Percentiles rank a stretch among this genome's conserved stretches.
These are phyloP conservation scores for Apogon talboti DNA, from an alignment of 2,797 vertebrate genomes.

Conservation along the genomic window DNA sequence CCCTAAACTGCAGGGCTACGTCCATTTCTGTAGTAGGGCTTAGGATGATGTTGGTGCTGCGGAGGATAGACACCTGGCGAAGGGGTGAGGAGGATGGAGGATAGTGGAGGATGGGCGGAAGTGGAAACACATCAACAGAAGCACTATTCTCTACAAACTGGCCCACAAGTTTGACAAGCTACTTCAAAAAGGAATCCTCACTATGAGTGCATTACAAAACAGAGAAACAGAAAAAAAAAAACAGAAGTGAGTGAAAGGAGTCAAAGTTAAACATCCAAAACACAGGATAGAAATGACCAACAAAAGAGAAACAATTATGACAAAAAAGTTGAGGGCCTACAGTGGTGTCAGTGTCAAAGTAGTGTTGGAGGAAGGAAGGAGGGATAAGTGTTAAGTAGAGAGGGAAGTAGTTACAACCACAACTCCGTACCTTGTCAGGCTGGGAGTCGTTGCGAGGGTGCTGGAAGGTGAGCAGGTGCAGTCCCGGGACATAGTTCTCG, in stretches of 20 bases:
- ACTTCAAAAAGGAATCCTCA: conserved; percentile 43
- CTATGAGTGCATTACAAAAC: conserved; percentile 42
- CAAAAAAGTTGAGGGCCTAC: conserved; percentile 22
- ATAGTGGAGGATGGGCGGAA: conserved; percentile 54
- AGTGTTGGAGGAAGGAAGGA: conserved; percentile 62
- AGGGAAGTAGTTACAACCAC: conserved; percentile 59
- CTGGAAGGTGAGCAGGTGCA: conserved; percentile 95
- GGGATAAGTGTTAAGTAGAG: conserved; percentile 55
- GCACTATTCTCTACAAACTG: conserved; percentile 68
- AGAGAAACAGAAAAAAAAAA: conserved; percentile 25
- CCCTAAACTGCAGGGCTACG: conserved; percentile 91
- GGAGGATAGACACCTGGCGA: conserved; percentile 89
- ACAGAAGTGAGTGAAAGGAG: conserved; percentile 2
- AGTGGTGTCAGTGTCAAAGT: conserved; percentile 23
- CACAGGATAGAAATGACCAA: conserved; percentile 8
- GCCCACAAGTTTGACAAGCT: conserved; percentile 49
- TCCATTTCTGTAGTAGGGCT: conserved; percentile 92
- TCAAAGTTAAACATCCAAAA: conserved; percentile 23
- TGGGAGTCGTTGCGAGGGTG: conserved; percentile 94
- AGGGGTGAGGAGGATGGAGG: conserved; percentile 53
- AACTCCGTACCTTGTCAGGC: conserved; percentile 91
- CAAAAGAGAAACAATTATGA: conserved; percentile 4
- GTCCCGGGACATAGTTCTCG: conserved; percentile 93
- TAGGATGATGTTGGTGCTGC: conserved; percentile 90
- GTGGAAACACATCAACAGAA: conserved; percentile 72